A percentile compares a stretch with the other conserved stretches of the same genome.
Evolutionary conservation across 2,888 invertebrate species (phyloP).

Genomic region (Eupsilia transversa): DNA sequence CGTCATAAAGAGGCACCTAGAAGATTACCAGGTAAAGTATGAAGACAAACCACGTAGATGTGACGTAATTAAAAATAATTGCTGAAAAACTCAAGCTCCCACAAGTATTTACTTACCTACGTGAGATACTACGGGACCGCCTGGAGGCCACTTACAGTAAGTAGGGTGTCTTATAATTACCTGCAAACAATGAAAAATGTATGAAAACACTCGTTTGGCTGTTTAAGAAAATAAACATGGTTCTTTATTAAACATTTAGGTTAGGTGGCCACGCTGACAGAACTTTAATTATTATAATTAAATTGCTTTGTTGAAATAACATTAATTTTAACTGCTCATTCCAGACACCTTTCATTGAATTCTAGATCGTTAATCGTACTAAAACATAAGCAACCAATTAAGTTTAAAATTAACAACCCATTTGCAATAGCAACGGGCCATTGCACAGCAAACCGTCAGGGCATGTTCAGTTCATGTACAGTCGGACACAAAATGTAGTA

Average conservation of each 20-base stretch:
- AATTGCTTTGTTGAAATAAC: background rate
- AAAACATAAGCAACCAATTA: background rate
- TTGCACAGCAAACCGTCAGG: background rate
- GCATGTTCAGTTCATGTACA: background rate
- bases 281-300: background rate
- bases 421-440: background rate
- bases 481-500: slow-evolving; percentile 4
- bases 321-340: background rate
- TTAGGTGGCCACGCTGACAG: background rate
- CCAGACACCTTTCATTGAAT: background rate
- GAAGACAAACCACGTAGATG: background rate
- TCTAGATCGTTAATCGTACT: background rate
- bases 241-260: background rate
- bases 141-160: slow-evolving; percentile 17
- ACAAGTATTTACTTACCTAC: slow-evolving; percentile 4
- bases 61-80: background rate
- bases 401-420: background rate
- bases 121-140: background rate
- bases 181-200: slow-evolving; percentile 39
- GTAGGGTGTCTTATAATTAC: slow-evolving; percentile 41
- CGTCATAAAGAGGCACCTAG: background rate
- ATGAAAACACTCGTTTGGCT: slow-evolving; percentile 30
- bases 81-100: background rate
- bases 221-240: background rate
- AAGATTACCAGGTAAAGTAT: background rate